Evolutionary conservation across 2,797 vertebrate genomes (phyloP), one percentile per base, ranked within the genome.

Genomic region (Tamandua tetradactyla): DNA sequence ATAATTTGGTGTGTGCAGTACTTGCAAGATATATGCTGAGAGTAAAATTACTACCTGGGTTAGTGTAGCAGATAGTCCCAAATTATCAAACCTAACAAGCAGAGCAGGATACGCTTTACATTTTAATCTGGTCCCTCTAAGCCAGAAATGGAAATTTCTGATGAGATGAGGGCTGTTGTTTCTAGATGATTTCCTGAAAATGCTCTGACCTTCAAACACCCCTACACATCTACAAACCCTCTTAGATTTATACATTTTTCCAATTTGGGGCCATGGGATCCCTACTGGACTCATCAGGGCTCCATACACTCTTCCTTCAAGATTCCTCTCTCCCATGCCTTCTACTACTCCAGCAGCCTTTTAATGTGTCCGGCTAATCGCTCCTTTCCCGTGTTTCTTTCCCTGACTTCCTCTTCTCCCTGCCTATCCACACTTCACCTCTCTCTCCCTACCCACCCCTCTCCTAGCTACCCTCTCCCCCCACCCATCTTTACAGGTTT

Each of bases 111-210:
- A 42, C 30, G 75, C 25, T 87, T 89, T 89, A 4, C 14, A 47
- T 83, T 95, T 95, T 68, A 72, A 66, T 93, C 15, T 86, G 44
- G 52, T 81, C 57, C 62, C 57, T 91, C 11, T n/a, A 83, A 89
- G 18, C 42, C 25, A 82, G 40, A 94, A 91, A 52, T 15, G n/a
- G 47, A 44, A 78, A 92, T 92, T 89, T 79, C 42, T 69, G 30
- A 81, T 64, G 66, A 87, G 11, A 44, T 59, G 30, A 75, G 76
- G n/a, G 20, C 69, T 81, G 15, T 17, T 87, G 14, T 87, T 92
- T 89, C 59, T 52, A 18, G 80, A 66, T 74, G 30, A 62, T 89
- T 68, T 83, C 57, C 69, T 76, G 1, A 92, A 87, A 96, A 81
- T 84, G 12, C 57, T 86, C 37, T 87, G 52, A 87, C 32, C 9